Percentiles rank a stretch among this genome's conserved stretches.
Conservation (phyloP, 2,113 vertebrate species). For the Poeciliopsis retropinna region DNA sequence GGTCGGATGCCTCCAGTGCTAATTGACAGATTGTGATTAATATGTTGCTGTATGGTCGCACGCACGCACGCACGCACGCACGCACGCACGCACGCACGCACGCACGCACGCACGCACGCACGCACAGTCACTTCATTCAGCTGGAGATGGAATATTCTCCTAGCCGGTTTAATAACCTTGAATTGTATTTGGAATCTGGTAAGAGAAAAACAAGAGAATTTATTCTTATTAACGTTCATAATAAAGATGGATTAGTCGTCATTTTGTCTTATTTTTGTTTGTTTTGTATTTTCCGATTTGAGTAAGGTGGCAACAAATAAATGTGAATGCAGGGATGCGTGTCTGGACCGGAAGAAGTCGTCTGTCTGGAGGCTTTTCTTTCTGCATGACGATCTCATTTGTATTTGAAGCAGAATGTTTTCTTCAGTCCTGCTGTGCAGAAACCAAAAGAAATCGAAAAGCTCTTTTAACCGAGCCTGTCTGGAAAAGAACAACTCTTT, state of each 20-base stretch:
- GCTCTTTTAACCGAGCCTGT: background rate
- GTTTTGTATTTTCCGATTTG: background rate
- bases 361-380: background rate
- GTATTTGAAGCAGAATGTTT: background rate
- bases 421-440: background rate
- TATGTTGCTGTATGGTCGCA: slow-evolving; percentile 39
- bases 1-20: slow-evolving; percentile 38
- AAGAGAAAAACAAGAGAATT: slow-evolving; percentile 17
- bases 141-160: slow-evolving; percentile 55
- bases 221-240: slow-evolving; percentile 5
- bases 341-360: background rate
- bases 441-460: background rate
- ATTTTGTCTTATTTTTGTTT: background rate
- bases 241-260: background rate
- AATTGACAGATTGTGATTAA: slow-evolving; percentile 72
- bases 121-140: slow-evolving; percentile 48
- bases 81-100: slow-evolving; percentile 28
- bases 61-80: slow-evolving; percentile 26
- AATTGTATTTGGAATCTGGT: slow-evolving; percentile 23
- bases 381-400: background rate
- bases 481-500: no score
- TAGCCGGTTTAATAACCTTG: slow-evolving; percentile 47
- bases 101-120: slow-evolving; percentile 11
- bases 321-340: background rate
- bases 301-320: background rate